Conservation (phyloP, 1,140 invertebrate species). For the Galleria mellonella region DNA sequence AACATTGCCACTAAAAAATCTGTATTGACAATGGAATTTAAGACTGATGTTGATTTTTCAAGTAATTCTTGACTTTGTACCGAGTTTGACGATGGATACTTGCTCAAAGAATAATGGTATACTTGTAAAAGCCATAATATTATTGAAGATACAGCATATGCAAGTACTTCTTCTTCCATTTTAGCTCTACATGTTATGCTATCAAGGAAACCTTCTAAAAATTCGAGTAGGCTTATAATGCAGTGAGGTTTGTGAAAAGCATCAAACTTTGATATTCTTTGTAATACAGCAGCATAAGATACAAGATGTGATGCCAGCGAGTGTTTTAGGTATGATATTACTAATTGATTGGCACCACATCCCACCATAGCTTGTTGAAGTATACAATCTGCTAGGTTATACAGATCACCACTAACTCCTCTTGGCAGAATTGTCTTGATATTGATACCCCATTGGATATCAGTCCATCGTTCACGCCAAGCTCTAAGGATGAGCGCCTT, state of each 20-base stretch:
- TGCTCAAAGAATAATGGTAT: constrained; percentile 77
- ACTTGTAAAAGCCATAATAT: constrained; percentile 90
- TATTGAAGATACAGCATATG: constrained; percentile 83
- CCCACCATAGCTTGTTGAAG: constrained; percentile 94
- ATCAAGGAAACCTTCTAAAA: constrained; percentile 87
- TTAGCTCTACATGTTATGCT: constrained; percentile 82
- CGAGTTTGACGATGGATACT: constrained; percentile 61
- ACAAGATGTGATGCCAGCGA: constrained; percentile 92
- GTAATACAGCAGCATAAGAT: constrained; percentile 91
- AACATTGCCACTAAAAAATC: constrained; percentile 89
- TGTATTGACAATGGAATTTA: constrained; percentile 82
- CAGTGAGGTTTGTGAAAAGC: constrained; percentile 92
- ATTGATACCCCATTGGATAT: constrained; percentile 96
- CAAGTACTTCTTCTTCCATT: constrained; percentile 86
- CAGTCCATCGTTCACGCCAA: constrained; percentile 95
- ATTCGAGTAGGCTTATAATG: constrained; percentile 88
- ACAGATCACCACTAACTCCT: constrained; percentile 92
- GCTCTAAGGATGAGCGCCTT: constrained; percentile 90
- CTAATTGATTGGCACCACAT: constrained; percentile 91
- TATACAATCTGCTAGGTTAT: constrained; percentile 94
- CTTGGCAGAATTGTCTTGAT: constrained; percentile 91
- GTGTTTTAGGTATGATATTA: constrained; percentile 94
- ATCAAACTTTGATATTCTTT: constrained; percentile 92
- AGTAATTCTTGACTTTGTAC: constrained; percentile 78
- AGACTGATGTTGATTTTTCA: constrained; percentile 81